These are phyloP conservation scores for Arothron firmamentum DNA, from an alignment of 2,113 vertebrate genomes.

Conservation along the genomic window DNA sequence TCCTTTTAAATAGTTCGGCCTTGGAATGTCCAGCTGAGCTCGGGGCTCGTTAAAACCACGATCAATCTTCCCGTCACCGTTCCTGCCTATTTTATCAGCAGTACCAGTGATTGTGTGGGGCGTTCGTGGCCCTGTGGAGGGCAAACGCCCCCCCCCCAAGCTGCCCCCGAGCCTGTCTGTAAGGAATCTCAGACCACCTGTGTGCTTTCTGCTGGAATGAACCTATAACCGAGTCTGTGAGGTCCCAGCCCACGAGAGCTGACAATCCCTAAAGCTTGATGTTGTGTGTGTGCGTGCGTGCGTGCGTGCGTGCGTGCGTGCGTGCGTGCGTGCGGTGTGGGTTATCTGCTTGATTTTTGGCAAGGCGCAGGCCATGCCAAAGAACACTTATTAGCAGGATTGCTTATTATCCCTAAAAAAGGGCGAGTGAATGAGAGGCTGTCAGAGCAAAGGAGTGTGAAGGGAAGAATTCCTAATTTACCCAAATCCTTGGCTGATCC, in stretches of 20 bases:
- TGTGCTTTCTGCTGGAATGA: conserved; percentile 52
- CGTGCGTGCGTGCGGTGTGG: not conserved
- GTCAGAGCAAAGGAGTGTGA: conserved; percentile 28
- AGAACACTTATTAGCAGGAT: conserved; percentile 52
- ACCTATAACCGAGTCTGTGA: conserved; percentile 53
- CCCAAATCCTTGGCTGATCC: conserved; percentile 62
- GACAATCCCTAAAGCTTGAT: conserved; percentile 30
- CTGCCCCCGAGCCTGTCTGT: conserved; percentile 28
- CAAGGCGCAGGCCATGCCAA: conserved; percentile 39
- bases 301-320: too few species aligned
- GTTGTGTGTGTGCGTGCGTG: too few species aligned
- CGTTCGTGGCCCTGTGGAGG: conserved; percentile 44
- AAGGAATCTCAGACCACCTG: conserved; percentile 45
- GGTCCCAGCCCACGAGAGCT: conserved; percentile 33
- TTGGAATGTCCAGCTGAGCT: conserved; percentile 50
- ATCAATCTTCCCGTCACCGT: conserved; percentile 58
- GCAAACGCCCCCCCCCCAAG: conserved; percentile 43
- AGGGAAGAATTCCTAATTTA: conserved; percentile 60
- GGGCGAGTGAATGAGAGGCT: conserved; percentile 28
- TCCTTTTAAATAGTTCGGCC: conserved; percentile 31
- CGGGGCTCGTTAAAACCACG: conserved; percentile 43
- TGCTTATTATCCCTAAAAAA: conserved; percentile 29
- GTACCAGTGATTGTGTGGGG: conserved; percentile 56
- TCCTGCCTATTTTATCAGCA: conserved; percentile 50
- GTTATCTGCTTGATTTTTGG: conserved; percentile 44